Evolutionary conservation across 2,113 vertebrate species (phyloP).

Genomic region (Microcebus tavaratra): DNA sequence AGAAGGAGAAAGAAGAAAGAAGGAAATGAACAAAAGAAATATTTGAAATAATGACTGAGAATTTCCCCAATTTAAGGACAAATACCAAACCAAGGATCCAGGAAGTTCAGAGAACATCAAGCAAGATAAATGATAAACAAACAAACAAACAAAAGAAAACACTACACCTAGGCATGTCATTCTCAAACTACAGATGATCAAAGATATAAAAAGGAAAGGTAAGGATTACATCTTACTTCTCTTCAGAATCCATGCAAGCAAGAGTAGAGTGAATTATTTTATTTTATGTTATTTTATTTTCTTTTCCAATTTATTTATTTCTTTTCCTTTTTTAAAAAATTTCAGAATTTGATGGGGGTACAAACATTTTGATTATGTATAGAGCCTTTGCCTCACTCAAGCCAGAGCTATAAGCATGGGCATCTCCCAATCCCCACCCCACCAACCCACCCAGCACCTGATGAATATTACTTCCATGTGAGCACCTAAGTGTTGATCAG

Average conservation of each 20-base stretch:
- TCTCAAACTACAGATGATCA: not conserved
- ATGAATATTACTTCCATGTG: no score
- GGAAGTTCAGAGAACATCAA: not conserved
- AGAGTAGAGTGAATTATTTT: not conserved
- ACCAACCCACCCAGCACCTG: no score
- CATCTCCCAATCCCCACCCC: no score
- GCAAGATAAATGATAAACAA: not conserved
- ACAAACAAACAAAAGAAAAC: not conserved
- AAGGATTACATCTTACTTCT: not conserved
- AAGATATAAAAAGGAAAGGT: not conserved
- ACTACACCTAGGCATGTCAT: not conserved
- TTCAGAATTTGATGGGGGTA: no score
- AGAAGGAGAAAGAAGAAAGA: not conserved
- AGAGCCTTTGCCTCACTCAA: no score
- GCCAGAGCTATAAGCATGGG: no score
- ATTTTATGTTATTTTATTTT: no score
- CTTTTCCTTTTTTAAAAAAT: no score
- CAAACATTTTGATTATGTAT: no score
- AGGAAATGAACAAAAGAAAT: not conserved
- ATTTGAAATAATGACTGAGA: not conserved
- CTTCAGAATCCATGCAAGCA: not conserved
- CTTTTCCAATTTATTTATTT: no score
- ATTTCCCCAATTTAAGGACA: not conserved
- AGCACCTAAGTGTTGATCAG: no score
- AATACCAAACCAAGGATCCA: not conserved